Evolutionary conservation across 2,113 vertebrate species (phyloP), one percentile per base, ranked within the genome.

Genomic region (Carassius auratus): DNA sequence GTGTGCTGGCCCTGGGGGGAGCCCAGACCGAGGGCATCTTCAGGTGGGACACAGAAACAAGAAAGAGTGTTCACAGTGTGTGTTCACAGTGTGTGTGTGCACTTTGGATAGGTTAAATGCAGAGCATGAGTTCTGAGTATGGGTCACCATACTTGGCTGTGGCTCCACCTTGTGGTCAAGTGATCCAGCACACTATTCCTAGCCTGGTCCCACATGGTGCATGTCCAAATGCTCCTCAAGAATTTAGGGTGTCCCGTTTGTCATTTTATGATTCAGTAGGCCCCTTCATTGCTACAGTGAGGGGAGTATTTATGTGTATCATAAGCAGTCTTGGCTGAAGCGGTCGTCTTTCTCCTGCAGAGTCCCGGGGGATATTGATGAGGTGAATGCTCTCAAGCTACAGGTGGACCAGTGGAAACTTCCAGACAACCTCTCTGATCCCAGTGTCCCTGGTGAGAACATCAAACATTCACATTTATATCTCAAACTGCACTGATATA

Each of bases 361-460:
- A 88, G 91, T 96, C 77, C 95, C 95, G 57, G 95, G 95, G 36
- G 95, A 96, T 89, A 96, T 96, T n/a, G 95, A 96, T 86, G 95
- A 96, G 88, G 95, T 96, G 50, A 96, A 96, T 45, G 95, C 94
- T 2, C 73, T 96, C 84, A 96, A 96, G 88, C 90, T 96, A 74
- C 95, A 96, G 86, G 95, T 96, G 88, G 95, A 96, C 88, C 95
- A 95, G 88, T 96, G 95, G 95, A 94, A 93, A 79, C 94, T 96
- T 85, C 95, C 95, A 1, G 93, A 92, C 12, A 86, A 89, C 66
- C 93, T 95, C 61, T 93, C 93, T 19, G 95, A 96, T 86, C 95
- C 95, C 14, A 96, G 94, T 55, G 87, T 96, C 84, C 95, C 95
- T 91, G 95, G 95, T 96, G 92, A 88, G 73, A 2, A 21, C 73